phyloP scores from a whole-genome alignment of 2,797 vertebrate genomes.

The Sebastes wilsoni region DNA sequence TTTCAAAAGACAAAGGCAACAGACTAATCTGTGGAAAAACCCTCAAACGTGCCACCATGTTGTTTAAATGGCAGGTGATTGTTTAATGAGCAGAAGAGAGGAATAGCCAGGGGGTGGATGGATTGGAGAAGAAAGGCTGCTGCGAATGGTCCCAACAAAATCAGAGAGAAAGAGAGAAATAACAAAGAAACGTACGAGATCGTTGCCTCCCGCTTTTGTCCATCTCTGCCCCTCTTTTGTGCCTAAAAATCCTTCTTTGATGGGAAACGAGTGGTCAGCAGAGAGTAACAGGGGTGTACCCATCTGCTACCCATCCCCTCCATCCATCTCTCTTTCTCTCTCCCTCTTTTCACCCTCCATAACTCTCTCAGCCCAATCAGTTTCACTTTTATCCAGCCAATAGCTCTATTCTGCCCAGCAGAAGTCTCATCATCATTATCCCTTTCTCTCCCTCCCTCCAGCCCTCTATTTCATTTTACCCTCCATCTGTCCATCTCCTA shows the following conservation, averaged over 20 bases:
- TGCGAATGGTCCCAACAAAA: neutral
- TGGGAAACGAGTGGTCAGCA: slow-evolving; percentile 50
- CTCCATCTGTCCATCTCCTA: slow-evolving; percentile 73
- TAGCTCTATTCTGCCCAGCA: slow-evolving; percentile 61
- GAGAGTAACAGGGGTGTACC: slow-evolving; percentile 56
- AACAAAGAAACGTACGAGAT: neutral
- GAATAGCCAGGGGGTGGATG: neutral
- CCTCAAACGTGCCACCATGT: neutral
- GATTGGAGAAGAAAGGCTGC: neutral
- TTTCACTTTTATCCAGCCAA: slow-evolving; percentile 65
- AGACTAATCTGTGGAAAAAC: neutral
- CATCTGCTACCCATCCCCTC: slow-evolving; percentile 58
- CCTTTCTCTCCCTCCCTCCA: slow-evolving; percentile 55
- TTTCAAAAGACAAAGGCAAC: neutral
- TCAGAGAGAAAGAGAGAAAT: neutral
- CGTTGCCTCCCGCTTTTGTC: slow-evolving; percentile 19
- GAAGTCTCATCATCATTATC: slow-evolving; percentile 76
- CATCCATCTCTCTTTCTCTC: slow-evolving; percentile 39
- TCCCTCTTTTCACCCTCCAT: slow-evolving; percentile 46
- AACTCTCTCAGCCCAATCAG: slow-evolving; percentile 66
- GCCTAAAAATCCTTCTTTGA: slow-evolving; percentile 37
- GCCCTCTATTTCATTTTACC: slow-evolving; percentile 62
- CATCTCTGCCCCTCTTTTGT: slow-evolving; percentile 25
- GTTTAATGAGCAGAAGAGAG: slow-evolving; percentile 3
- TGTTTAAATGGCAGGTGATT: slow-evolving; percentile 1